These are phyloP conservation scores for Phrynosoma blainvillii DNA, from an alignment of 2,113 vertebrate species.

Conservation along the genomic window DNA sequence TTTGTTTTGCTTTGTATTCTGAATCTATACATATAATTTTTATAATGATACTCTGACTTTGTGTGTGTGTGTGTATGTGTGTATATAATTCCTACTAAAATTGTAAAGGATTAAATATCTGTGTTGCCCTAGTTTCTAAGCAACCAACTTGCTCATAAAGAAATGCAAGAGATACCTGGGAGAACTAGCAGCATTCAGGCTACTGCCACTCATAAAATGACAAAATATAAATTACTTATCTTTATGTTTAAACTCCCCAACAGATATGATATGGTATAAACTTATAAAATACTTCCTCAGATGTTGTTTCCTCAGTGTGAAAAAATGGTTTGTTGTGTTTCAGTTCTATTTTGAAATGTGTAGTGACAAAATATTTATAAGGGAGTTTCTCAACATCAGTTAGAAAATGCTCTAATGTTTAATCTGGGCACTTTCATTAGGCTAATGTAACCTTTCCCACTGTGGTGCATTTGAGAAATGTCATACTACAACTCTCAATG, in stretches of 20 bases:
- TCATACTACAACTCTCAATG: background rate
- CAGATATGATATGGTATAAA: background rate
- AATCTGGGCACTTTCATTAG: background rate
- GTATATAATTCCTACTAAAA: background rate
- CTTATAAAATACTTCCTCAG: background rate
- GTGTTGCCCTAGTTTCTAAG: background rate
- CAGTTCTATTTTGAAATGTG: background rate
- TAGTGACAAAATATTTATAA: background rate
- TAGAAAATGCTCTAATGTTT: background rate
- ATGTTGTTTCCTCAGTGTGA: background rate
- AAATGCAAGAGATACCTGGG: background rate
- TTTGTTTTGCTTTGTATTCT: background rate
- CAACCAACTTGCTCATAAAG: background rate
- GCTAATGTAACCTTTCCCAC: background rate
- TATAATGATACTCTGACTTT: background rate
- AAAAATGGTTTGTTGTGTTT: background rate
- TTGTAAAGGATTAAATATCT: slow-evolving; percentile 2
- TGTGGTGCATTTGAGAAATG: too few species aligned
- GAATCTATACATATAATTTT: slow-evolving; percentile 5
- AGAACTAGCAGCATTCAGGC: background rate
- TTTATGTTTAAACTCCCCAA: background rate
- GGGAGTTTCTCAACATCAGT: background rate
- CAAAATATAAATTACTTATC: background rate
- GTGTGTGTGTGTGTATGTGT: too few species aligned
- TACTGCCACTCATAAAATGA: background rate